phyloP scores from a whole-genome alignment of 1,140 invertebrate genomes.

The Drosophila mayri region DNA sequence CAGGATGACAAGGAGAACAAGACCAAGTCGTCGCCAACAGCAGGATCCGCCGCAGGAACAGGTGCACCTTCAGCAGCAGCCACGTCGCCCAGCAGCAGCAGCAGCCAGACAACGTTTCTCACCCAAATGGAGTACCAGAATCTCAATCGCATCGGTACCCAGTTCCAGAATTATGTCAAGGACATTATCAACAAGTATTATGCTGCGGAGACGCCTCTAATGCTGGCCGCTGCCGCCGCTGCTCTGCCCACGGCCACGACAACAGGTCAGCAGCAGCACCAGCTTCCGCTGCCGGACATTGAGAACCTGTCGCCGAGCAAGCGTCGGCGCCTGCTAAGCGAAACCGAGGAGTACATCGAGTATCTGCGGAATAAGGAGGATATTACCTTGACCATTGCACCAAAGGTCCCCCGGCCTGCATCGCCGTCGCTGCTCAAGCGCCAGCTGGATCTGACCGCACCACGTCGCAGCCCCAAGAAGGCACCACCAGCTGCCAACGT shows the following conservation, averaged over 20 bases:
- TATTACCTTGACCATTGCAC: slow-evolving; percentile 80
- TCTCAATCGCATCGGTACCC: slow-evolving; percentile 80
- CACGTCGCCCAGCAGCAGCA: slow-evolving; percentile 26
- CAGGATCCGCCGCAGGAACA: slow-evolving; percentile 27
- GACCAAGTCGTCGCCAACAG: slow-evolving; percentile 34
- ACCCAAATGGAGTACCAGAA: slow-evolving; percentile 84
- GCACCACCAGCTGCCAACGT: slow-evolving; percentile 17
- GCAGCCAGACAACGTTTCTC: slow-evolving; percentile 64
- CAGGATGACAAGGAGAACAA: slow-evolving; percentile 76
- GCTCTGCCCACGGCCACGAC: slow-evolving; percentile 76
- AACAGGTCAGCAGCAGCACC: slow-evolving; percentile 58
- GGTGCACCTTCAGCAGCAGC: slow-evolving; percentile 31
- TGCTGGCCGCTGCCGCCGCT: slow-evolving; percentile 66
- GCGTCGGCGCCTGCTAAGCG: slow-evolving; percentile 71
- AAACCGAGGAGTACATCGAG: slow-evolving; percentile 83
- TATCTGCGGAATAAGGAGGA: slow-evolving; percentile 84
- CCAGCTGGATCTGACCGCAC: slow-evolving; percentile 67
- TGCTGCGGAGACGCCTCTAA: slow-evolving; percentile 75
- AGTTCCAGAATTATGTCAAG: slow-evolving; percentile 84
- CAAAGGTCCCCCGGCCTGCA: slow-evolving; percentile 44
- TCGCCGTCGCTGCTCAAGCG: slow-evolving; percentile 67
- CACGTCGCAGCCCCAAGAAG: slow-evolving; percentile 72
- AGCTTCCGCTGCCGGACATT: slow-evolving; percentile 22
- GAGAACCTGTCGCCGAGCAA: slow-evolving; percentile 61
- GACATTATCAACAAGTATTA: slow-evolving; percentile 84